phyloP scores from a whole-genome alignment of 2,888 invertebrate genomes.

The Drosophila prostipennis region DNA sequence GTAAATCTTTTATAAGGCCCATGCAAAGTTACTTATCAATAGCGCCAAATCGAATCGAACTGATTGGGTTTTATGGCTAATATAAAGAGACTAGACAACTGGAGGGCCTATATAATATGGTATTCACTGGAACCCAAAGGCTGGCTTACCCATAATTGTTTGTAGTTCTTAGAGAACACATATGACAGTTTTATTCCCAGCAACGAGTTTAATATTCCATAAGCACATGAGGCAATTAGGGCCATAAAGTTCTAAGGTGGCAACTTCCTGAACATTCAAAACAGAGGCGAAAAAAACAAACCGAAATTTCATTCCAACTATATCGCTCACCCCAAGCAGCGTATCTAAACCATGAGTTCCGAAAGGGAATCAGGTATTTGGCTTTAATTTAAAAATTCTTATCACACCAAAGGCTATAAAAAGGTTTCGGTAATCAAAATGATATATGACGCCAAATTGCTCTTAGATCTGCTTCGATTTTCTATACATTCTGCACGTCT shows the following conservation, averaged over 20 bases:
- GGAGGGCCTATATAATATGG: neutral
- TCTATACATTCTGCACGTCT: neutral
- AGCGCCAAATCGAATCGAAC: slow-evolving; percentile 21
- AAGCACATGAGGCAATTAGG: slow-evolving; percentile 9
- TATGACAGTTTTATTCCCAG: neutral
- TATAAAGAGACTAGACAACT: slow-evolving; percentile 12
- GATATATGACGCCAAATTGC: slow-evolving; percentile 19
- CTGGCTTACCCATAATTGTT: neutral
- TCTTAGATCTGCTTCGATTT: slow-evolving; percentile 11
- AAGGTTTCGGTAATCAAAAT: slow-evolving; percentile 27
- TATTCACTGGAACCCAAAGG: neutral
- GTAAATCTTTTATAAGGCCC: slow-evolving; percentile 14
- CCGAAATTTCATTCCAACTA: slow-evolving; percentile 1
- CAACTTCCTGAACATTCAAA: slow-evolving; percentile 19
- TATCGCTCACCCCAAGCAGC: slow-evolving; percentile 24
- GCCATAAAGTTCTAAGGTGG: slow-evolving; percentile 8
- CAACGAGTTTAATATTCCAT: neutral
- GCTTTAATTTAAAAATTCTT: slow-evolving; percentile 35
- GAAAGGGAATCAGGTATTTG: slow-evolving; percentile 9
- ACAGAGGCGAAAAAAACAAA: slow-evolving; percentile 1
- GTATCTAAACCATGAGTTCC: slow-evolving; percentile 1
- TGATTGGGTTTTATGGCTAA: slow-evolving; percentile 42
- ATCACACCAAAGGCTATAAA: slow-evolving; percentile 23
- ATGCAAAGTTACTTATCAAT: slow-evolving; percentile 26
- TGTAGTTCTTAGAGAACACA: neutral